Conservation (phyloP, 2,113 vertebrate genomes). For the Atractosteus spatula region DNA sequence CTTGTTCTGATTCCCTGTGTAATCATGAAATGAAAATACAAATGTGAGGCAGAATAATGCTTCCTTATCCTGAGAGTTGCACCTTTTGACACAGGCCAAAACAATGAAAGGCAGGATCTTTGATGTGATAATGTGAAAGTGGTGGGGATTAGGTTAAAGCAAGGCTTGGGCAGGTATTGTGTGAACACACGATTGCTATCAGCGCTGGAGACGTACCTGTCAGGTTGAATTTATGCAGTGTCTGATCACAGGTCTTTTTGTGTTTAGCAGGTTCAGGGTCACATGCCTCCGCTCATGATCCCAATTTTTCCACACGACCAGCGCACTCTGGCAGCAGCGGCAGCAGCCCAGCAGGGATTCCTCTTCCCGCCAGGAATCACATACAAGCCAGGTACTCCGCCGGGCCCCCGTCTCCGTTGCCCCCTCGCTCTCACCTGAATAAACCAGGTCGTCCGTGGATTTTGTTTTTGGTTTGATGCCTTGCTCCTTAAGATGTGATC, state of each 20-base stretch:
- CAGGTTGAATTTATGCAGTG: conserved; percentile 65
- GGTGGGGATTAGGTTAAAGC: conserved; percentile 61
- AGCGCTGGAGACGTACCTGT: conserved; percentile 72
- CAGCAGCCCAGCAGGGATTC: conserved; percentile 98
- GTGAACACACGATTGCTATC: conserved; percentile 60
- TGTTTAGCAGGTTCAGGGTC: conserved; percentile 99
- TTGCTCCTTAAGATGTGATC: no score
- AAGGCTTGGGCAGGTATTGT: conserved; percentile 59
- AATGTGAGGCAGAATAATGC: conserved; percentile 31
- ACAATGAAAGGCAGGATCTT: conserved; percentile 56
- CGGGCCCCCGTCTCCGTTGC: not conserved
- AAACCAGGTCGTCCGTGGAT: no score
- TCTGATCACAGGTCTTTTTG: conserved; percentile 79
- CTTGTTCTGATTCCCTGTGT: not conserved
- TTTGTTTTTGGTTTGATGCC: no score
- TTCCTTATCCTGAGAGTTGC: conserved; percentile 18
- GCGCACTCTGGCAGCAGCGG: conserved; percentile 95
- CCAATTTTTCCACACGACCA: conserved; percentile 99
- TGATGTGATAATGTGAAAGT: conserved; percentile 69
- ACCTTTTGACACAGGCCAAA: conserved; percentile 45
- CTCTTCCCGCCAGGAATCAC: conserved; percentile 98
- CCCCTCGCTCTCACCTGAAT: not conserved
- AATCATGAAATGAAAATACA: conserved; percentile 4
- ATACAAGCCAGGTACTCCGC: conserved; percentile 93
- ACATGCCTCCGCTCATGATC: conserved; percentile 99